Evolutionary conservation across 2,113 vertebrate species (phyloP).

Genomic region (Dryoscopus gambensis): DNA sequence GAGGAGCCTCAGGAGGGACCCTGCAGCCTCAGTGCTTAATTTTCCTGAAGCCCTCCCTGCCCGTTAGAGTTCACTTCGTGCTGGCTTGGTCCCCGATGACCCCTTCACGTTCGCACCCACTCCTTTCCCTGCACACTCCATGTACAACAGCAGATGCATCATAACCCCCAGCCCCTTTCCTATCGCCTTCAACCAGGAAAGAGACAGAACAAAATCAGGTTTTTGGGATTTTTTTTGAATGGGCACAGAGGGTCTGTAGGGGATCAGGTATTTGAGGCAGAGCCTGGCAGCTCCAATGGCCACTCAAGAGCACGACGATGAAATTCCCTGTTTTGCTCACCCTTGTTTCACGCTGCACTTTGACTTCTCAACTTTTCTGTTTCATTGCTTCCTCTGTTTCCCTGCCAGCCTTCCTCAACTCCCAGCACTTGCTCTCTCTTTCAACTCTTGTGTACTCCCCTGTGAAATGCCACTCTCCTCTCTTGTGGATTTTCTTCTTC

Average conservation of each 20-base stretch:
- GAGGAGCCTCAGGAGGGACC: not conserved
- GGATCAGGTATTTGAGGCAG: rapidly evolving
- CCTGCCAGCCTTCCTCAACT: not conserved
- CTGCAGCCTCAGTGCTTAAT: not conserved
- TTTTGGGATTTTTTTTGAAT: not conserved
- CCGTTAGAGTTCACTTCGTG: not conserved
- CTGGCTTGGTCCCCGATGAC: rapidly evolving
- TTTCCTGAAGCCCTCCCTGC: not conserved
- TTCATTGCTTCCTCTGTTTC: not conserved
- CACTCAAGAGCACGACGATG: rapidly evolving
- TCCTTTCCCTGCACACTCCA: not conserved
- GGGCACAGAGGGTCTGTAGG: rapidly evolving
- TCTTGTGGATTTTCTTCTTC: not conserved
- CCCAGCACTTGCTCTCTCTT: not conserved
- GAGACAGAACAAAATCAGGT: not conserved
- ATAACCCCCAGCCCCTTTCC: not conserved
- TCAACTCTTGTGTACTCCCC: not conserved
- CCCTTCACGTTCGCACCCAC: not conserved
- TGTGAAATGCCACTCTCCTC: not conserved
- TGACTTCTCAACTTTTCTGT: not conserved
- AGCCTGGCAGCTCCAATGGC: rapidly evolving
- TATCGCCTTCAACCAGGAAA: not conserved
- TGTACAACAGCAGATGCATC: not conserved
- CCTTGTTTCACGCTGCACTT: not conserved
- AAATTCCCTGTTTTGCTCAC: not conserved